Conservation (phyloP, 1,140 invertebrate species). For the Drosophila simulans region DNA sequence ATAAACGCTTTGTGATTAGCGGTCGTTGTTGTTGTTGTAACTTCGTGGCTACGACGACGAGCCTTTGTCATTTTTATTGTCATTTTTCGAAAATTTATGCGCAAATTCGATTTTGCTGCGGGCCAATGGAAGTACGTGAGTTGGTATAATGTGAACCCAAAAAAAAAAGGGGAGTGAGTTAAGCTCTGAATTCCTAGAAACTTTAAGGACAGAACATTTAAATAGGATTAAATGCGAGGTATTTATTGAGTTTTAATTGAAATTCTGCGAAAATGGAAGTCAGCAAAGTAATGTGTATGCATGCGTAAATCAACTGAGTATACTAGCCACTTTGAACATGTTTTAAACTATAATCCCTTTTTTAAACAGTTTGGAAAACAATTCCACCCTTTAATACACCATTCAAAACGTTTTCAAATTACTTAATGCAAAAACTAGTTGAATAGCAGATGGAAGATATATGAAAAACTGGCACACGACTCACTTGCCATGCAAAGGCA, state of each 20-base stretch:
- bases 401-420: slow-evolving; percentile 35
- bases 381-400: not conserved
- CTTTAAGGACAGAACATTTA: slow-evolving; percentile 22
- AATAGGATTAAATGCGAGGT: not conserved
- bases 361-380: not conserved
- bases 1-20: slow-evolving; percentile 75
- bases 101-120: slow-evolving; percentile 56
- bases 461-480: slow-evolving; percentile 21
- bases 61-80: slow-evolving; percentile 66
- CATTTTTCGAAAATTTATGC: slow-evolving; percentile 69
- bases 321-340: too few species aligned
- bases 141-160: slow-evolving; percentile 27
- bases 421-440: slow-evolving; percentile 50
- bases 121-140: slow-evolving; percentile 40
- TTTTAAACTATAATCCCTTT: not conserved
- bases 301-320: too few species aligned
- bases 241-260: slow-evolving; percentile 12
- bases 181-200: slow-evolving; percentile 1
- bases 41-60: slow-evolving; percentile 30
- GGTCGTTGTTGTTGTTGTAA: slow-evolving; percentile 40
- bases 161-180: not conserved
- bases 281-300: too few species aligned
- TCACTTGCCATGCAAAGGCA: slow-evolving; percentile 48
- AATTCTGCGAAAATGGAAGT: not conserved
- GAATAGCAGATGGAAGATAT: slow-evolving; percentile 17